Evolutionary conservation across 2,113 vertebrate species (phyloP), one percentile per base, ranked within the genome.

Genomic region (Rhinolophus ferrumequinum): DNA sequence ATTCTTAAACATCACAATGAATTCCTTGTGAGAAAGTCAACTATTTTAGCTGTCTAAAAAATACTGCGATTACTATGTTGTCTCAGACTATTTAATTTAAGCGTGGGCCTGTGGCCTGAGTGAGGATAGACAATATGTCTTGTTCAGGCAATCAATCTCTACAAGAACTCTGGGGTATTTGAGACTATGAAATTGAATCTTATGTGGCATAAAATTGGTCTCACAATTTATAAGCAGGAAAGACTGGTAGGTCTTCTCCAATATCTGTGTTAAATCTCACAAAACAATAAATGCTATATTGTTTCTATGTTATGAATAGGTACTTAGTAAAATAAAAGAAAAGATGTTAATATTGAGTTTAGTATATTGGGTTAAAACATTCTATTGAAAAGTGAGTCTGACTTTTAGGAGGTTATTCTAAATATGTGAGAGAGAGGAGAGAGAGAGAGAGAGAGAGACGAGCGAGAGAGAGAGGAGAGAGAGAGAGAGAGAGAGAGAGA

Each of bases 101-200:
- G 67, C 56, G 64, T 52, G 54, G 38, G 50, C 70, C 33, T 90
- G 33, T 82, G 60, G 18, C 67, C 84, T 72, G 12, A 26, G 19
- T 69, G 28, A 82, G 62, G 8, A 69, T 11, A 84, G 47, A 66
- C 10, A 90, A 13, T 72, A 56, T 52, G 33, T 90, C 84, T 70
- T 87, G 13, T 41, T 76, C 30, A 44, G 16, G 50, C 50, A 91
- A 82, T 83, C 30, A 77, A 91, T 82, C 52, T 91, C 79, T 86
- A 50, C 94, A 79, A 90, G 26, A 73, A 30, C 83, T 95, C 38
- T 28, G 8, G 58, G 38, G 19, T n/a, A 88, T 85, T 33, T 90
- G 28, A 90, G 30, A 93, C 41, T 41, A 62, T 86, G 72, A 95
- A 97, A 94, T 44, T 91, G 21, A 94, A 72, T 79, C 33, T 93